Percentiles rank a stretch among this genome's conserved stretches.
Conservation (phyloP, 2,888 invertebrate species). For the Calameuta pallipes region DNA sequence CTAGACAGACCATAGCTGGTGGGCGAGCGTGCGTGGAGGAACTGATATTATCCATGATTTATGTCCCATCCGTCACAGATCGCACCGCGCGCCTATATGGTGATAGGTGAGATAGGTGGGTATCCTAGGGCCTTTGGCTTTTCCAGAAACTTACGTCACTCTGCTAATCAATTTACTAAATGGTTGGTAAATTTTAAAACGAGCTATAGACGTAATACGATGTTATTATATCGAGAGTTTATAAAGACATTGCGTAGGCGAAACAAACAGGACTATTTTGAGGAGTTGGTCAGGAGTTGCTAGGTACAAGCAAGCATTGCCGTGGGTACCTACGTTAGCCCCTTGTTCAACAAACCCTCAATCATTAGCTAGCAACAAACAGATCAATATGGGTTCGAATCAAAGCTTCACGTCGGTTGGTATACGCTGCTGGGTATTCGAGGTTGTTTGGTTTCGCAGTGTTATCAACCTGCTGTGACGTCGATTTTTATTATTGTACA, state of each 20-base stretch:
- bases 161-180: neutral
- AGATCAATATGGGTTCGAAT: neutral
- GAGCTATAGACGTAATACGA: neutral
- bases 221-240: neutral
- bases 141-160: neutral
- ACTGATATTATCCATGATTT: constrained; percentile 43
- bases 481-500: neutral
- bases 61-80: constrained; percentile 36
- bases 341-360: neutral
- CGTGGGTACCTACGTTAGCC: neutral
- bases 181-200: neutral
- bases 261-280: neutral
- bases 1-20: neutral
- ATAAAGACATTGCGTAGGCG: neutral
- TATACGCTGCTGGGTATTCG: neutral
- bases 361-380: neutral
- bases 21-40: constrained; percentile 13
- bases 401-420: neutral
- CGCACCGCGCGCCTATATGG: constrained; percentile 1
- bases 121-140: neutral
- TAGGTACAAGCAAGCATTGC: neutral
- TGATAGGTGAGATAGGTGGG: neutral
- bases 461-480: neutral
- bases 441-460: neutral
- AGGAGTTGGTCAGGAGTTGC: neutral